Conservation (phyloP, 2,888 invertebrate genomes). For the Lithodes maja region DNA sequence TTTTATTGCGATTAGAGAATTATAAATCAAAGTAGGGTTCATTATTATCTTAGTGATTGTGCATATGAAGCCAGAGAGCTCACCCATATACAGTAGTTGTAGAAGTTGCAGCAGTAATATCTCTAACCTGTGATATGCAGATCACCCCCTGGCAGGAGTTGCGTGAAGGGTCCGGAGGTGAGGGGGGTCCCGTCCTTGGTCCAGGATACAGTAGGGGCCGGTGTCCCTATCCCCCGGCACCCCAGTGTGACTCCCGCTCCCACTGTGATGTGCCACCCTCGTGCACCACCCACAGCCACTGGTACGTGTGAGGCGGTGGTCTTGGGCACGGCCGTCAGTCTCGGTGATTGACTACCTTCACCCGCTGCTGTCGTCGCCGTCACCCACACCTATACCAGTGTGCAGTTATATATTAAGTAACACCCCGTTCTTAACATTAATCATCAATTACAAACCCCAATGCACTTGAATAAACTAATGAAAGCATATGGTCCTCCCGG, state of each 20-base stretch:
- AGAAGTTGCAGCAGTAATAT: too few relatives aligned
- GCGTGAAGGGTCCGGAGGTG: slow-evolving; percentile 17
- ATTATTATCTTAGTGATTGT: too few relatives aligned
- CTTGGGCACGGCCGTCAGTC: slow-evolving; percentile 31
- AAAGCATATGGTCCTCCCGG: too few relatives aligned
- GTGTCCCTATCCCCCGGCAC: slow-evolving; percentile 55
- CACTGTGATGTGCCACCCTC: slow-evolving; percentile 42
- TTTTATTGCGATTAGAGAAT: too few relatives aligned
- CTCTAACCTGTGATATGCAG: slow-evolving; percentile 57
- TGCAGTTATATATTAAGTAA: too few relatives aligned
- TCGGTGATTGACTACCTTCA: slow-evolving; percentile 28
- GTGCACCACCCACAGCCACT: slow-evolving; percentile 30
- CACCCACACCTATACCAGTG: slow-evolving; percentile 24
- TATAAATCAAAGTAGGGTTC: too few relatives aligned
- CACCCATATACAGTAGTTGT: too few relatives aligned
- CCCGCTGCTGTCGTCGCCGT: slow-evolving; percentile 40
- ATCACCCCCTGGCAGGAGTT: slow-evolving; percentile 64
- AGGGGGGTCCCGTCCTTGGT: slow-evolving; percentile 37
- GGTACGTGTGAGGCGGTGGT: slow-evolving; percentile 15
- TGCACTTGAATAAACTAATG: too few relatives aligned
- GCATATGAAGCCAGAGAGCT: too few relatives aligned
- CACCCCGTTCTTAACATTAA: too few relatives aligned
- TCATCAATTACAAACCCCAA: too few relatives aligned
- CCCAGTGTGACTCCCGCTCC: slow-evolving; percentile 56
- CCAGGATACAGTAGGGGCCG: slow-evolving; percentile 47